These are phyloP conservation scores for Apomyelois bistriatella DNA, from an alignment of 2,888 invertebrate species.

Conservation along the genomic window DNA sequence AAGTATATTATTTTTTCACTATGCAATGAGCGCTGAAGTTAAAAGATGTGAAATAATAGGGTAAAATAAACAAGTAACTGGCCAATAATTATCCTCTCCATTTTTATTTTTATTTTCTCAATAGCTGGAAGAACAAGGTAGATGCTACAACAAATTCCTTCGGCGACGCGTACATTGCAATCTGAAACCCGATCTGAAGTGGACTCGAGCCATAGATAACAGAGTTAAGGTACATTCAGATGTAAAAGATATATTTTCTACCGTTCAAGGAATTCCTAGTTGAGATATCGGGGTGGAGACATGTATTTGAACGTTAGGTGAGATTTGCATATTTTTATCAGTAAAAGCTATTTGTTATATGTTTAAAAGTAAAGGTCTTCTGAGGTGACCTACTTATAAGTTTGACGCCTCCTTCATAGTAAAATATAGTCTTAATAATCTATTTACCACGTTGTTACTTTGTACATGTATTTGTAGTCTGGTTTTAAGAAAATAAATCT, in stretches of 20 bases:
- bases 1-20: neutral
- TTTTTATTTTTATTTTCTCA: neutral
- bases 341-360: too few species aligned
- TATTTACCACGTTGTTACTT: too few species aligned
- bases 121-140: constrained; percentile 25
- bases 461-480: too few species aligned
- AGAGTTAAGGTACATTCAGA: constrained; percentile 1
- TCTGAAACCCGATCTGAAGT: constrained; percentile 46
- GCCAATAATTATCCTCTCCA: neutral
- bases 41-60: neutral
- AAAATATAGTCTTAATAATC: too few species aligned
- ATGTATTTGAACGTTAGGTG: too few species aligned
- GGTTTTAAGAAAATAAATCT: too few species aligned
- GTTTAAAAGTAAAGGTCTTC: too few species aligned
- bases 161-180: constrained; percentile 43
- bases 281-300: too few species aligned
- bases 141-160: constrained; percentile 47
- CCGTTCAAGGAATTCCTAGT: too few species aligned
- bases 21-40: neutral
- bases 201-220: constrained; percentile 21
- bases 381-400: too few species aligned
- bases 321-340: too few species aligned
- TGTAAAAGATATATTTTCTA: neutral
- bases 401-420: too few species aligned
- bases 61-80: neutral